These are phyloP conservation scores for Nemoura dubitans DNA, from an alignment of 2,888 invertebrate species.

Conservation along the genomic window DNA sequence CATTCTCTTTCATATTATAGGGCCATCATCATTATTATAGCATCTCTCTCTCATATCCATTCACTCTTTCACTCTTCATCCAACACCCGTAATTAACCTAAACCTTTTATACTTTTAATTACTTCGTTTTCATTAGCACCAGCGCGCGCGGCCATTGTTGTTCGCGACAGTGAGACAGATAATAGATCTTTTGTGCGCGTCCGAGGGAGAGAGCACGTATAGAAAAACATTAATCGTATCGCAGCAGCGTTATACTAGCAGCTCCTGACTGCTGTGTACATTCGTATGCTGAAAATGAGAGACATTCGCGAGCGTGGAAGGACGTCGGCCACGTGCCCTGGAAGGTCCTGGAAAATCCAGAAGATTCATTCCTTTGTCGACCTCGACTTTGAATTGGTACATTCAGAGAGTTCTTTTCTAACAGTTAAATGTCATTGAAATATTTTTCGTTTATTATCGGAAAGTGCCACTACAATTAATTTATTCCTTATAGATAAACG, in stretches of 20 bases:
- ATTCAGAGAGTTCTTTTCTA: no score
- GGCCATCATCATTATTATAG: neutral
- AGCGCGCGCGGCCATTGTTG: slow-evolving; percentile 35
- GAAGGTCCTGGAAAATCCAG: no score
- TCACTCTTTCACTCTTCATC: slow-evolving; percentile 3
- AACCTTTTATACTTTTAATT: slow-evolving; percentile 78
- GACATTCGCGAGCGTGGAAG: neutral
- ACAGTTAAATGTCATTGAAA: no score
- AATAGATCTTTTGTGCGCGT: slow-evolving; percentile 14
- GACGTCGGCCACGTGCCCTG: no score
- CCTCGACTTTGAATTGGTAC: no score
- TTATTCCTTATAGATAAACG: no score
- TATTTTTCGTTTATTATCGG: no score
- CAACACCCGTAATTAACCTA: slow-evolving; percentile 68
- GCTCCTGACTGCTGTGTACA: neutral
- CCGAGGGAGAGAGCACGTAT: neutral
- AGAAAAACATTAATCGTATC: slow-evolving; percentile 33
- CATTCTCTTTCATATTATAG: neutral
- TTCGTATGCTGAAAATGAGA: neutral
- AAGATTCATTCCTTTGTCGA: no score
- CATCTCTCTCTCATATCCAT: neutral
- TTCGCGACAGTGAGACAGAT: slow-evolving; percentile 25
- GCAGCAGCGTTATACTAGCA: neutral
- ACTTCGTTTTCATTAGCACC: slow-evolving; percentile 70
- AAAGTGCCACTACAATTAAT: no score